Percentiles rank a stretch among this genome's conserved stretches.
phyloP scores from a whole-genome alignment of 2,797 vertebrate species.

The Oceanodroma leucorhoa region DNA sequence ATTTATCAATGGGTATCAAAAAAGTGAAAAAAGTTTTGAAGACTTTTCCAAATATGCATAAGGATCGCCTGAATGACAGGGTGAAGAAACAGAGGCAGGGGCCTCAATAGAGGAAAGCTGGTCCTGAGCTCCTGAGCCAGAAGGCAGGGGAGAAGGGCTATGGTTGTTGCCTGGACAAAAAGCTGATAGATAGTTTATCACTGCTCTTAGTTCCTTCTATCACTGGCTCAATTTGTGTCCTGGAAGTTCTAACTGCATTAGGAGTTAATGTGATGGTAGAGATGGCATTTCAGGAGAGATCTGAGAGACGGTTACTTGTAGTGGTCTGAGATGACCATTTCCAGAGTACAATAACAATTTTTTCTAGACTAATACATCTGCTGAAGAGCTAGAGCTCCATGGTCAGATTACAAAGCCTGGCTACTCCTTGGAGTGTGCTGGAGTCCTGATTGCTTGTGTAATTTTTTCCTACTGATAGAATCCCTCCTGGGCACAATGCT shows the following conservation, averaged over 20 bases:
- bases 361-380: not conserved
- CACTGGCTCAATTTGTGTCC: fast-evolving
- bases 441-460: not conserved
- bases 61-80: not conserved
- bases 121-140: not conserved
- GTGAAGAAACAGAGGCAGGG: not conserved
- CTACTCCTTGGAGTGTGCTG: not conserved
- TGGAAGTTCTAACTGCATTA: not conserved
- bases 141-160: not conserved
- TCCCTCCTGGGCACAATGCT: not conserved
- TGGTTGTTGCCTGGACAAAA: not conserved
- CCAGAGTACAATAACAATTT: not conserved
- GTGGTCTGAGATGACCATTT: not conserved
- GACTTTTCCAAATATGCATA: not conserved
- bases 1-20: not conserved
- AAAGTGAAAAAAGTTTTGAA: not conserved
- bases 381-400: not conserved
- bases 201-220: not conserved
- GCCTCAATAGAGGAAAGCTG: not conserved
- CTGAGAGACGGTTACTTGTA: not conserved
- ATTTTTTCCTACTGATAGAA: not conserved
- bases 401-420: not conserved
- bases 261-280: not conserved
- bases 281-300: not conserved
- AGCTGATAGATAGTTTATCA: not conserved